phyloP scores from a whole-genome alignment of 2,797 vertebrate genomes.

The Odontamblyopus rebecca region DNA sequence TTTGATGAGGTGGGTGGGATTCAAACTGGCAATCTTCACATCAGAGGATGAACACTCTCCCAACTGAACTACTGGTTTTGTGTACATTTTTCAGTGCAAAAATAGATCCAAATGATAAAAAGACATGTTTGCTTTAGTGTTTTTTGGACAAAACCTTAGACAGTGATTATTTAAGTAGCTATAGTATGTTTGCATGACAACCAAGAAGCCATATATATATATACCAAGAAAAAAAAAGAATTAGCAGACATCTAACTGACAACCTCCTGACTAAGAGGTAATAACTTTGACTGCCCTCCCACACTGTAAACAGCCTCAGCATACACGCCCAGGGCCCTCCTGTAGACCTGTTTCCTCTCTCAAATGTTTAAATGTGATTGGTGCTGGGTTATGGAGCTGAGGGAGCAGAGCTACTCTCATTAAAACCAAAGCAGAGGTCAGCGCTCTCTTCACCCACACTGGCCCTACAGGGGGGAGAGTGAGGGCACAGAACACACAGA shows the following conservation, averaged over 20 bases:
- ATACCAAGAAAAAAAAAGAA: background rate
- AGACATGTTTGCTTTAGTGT: too few relatives aligned
- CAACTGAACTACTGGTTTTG: too few relatives aligned
- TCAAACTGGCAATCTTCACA: background rate
- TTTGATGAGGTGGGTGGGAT: background rate
- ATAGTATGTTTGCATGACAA: too few relatives aligned
- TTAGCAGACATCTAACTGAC: background rate
- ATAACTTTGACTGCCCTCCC: background rate
- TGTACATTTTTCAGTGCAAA: too few relatives aligned
- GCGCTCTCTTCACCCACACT: slow-evolving; percentile 54
- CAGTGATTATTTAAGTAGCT: too few relatives aligned
- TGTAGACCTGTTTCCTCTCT: slow-evolving; percentile 4
- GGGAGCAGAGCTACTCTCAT: slow-evolving; percentile 57
- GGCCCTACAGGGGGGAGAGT: background rate
- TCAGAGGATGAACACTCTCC: too few relatives aligned
- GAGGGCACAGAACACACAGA: background rate
- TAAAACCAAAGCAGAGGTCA: slow-evolving; percentile 61
- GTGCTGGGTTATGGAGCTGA: slow-evolving; percentile 33
- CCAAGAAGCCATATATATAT: too few relatives aligned
- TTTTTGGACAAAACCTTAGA: too few relatives aligned
- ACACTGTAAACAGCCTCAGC: background rate
- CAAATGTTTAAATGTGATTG: slow-evolving; percentile 32
- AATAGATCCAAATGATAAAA: too few relatives aligned
- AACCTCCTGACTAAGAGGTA: background rate
- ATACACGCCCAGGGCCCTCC: background rate